Evolutionary conservation across 2,113 vertebrate species (phyloP), one percentile per base, ranked within the genome.

Genomic region (Cyanocitta stelleri): DNA sequence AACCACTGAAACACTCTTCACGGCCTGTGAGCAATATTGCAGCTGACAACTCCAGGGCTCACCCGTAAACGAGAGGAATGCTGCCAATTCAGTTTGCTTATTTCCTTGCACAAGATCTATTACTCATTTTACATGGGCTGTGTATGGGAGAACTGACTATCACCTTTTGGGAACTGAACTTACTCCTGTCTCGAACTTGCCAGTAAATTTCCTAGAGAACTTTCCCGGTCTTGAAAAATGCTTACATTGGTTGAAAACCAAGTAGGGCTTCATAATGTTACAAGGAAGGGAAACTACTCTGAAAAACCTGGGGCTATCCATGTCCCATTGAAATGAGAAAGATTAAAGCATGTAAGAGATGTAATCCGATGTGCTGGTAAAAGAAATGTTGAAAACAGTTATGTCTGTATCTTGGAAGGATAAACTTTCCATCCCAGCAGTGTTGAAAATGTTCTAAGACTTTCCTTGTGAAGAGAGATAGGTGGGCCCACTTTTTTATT

Each of bases 351-450:
- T 52, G 46, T 35, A 96, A 93, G 66, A 85, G 83, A 90, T 79
- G 79, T 56, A 94, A 89, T 78, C 66, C 4, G 0, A 89, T 89
- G 41, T 73, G 74, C 68, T 95, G 69, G 54, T 96, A 93, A 96
- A 97, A 78, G 73, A 94, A 95, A 87, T 93, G 92, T 96, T 93
- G 79, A 81, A 93, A 90, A 88, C 81, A 30, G 56, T 66, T 58
- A 72, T 94, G 88, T 93, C 89, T 96, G 86, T 67, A 87, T 95
- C 80, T 97, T 97, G 96, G 96, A 98, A 97, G 74, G 87, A 95
- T 92, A 90, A 95, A 95, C 61, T 96, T 97, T 96, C 87, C 68
- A 95, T 96, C 74, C 51, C 39, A 89, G 62, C 39, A 94, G 88
- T 63, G n/a, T 37, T 97, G 63, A 92, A 96, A 94, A 92, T 92